These are phyloP conservation scores for Lapara coniferarum DNA, from an alignment of 2,888 invertebrate genomes.

Conservation along the genomic window DNA sequence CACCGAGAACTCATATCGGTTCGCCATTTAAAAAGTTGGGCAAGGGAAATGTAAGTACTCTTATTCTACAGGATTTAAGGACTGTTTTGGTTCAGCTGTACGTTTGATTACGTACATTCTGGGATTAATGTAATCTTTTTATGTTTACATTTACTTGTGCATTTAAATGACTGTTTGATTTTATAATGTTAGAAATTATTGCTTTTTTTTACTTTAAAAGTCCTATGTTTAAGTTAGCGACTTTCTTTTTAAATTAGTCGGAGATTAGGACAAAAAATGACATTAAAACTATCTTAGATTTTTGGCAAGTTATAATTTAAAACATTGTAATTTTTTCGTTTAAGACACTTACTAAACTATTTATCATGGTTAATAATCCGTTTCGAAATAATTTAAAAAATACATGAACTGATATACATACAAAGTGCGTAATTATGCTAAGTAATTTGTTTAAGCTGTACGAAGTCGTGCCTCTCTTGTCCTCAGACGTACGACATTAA, in stretches of 20 bases:
- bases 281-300: no score
- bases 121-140: background rate
- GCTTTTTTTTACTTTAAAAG: no score
- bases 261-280: no score
- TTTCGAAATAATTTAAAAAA: background rate
- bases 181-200: no score
- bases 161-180: background rate
- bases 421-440: background rate
- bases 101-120: background rate
- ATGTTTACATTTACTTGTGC: background rate
- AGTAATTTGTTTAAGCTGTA: background rate
- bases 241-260: no score
- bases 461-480: conserved; percentile 9
- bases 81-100: background rate
- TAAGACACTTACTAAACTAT: background rate
- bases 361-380: background rate
- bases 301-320: no score
- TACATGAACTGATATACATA: background rate
- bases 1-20: conserved; percentile 49
- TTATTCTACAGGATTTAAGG: background rate
- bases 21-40: conserved; percentile 31
- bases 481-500: background rate
- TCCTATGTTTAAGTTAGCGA: no score
- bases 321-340: no score
- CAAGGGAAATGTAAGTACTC: background rate